Conservation (phyloP, 2,888 invertebrate species). For the Apantesis nais region DNA sequence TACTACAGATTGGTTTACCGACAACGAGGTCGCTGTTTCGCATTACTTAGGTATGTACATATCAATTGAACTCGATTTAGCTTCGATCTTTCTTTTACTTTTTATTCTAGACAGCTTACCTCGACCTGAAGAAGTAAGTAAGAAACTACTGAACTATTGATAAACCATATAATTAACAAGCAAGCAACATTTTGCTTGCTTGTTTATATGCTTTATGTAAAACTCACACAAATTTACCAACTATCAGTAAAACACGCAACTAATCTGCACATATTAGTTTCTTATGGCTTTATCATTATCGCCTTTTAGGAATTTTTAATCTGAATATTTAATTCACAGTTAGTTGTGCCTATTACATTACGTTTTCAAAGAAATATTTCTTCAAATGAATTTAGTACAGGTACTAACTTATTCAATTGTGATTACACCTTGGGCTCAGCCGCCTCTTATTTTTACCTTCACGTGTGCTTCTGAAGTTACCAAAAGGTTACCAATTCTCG, state of each 20-base stretch:
- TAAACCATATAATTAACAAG: too few relatives aligned
- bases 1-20: conserved; percentile 96
- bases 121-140: background rate
- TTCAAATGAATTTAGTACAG: too few relatives aligned
- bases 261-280: background rate
- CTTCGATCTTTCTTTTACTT: background rate
- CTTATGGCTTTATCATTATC: too few relatives aligned
- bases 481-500: too few relatives aligned
- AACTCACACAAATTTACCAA: background rate
- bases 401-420: too few relatives aligned
- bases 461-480: too few relatives aligned
- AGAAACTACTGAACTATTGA: background rate
- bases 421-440: too few relatives aligned
- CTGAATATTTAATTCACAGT: background rate
- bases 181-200: too few relatives aligned
- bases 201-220: too few relatives aligned
- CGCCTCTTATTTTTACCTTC: too few relatives aligned
- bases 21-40: conserved; percentile 90
- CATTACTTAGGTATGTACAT: conserved; percentile 68
- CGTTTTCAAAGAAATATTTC: background rate
- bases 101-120: background rate
- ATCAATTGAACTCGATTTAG: background rate
- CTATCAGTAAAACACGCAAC: background rate
- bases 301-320: background rate
- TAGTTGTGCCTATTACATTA: background rate